Evolutionary conservation across 2,888 invertebrate genomes (phyloP), one percentile per base, ranked within the genome.

Genomic region (Physocephala rufipes): DNA sequence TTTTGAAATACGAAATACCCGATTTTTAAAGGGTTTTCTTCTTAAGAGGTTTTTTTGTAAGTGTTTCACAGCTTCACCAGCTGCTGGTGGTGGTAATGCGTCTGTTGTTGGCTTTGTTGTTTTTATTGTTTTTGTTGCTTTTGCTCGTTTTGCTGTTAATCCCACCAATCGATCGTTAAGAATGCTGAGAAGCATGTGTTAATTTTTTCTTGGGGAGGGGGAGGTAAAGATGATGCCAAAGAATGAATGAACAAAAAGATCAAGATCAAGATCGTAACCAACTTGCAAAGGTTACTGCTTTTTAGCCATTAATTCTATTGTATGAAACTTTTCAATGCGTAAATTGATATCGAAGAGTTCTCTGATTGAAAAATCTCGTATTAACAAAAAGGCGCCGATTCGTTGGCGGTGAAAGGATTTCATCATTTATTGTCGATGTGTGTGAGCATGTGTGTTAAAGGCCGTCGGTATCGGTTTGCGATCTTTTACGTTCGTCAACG

Each of bases 371-470:
- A 68, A 28, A 61, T 68, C 68, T 68, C 68, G 62, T 49, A 51
- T 68, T 61, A 51, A 62, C 68, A 47, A 68, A 68, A 68, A 62
- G 62, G 61, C 36, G 68, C 51, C 51, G n/a, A n/a, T n/a, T 62
- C 68, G 68, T 30, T 51, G 36, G 21, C 19, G 43, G 68, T 24
- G 68, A 68, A 68, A 51, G 68, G 61, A 62, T 61, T 61, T n/a
- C 61, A 16, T 36, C 9, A n/a, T n/a, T 4, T 9, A 36, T 9
- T 36, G 36, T 36, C 4, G 5, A 7, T 9, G 36, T 36, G 28
- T 59, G 59, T 21, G 45, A n/a, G n/a, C n/a, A n/a, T n/a, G n/a
- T n/a, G n/a, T n/a, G n/a, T n/a, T n/a, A n/a, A n/a, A n/a, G n/a
- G n/a, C n/a, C 51, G 62, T 36, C 21, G 68, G 62, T 68, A 49